Percentiles rank a stretch among this genome's conserved stretches.
These are phyloP conservation scores for Hedya salicella DNA, from an alignment of 2,888 invertebrate genomes.

Conservation along the genomic window DNA sequence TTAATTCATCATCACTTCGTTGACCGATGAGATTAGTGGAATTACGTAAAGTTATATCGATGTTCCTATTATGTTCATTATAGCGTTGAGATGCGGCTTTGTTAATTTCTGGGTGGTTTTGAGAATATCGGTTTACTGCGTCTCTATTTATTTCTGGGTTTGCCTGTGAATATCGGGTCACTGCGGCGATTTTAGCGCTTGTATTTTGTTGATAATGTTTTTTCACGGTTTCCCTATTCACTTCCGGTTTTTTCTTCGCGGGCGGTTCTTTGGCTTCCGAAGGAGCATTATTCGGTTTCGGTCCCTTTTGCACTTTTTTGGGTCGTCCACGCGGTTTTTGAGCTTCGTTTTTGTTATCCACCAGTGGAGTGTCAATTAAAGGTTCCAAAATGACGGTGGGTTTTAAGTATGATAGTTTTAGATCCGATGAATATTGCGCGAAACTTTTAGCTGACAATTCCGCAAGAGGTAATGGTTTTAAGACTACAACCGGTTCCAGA, in stretches of 20 bases:
- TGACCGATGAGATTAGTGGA: not conserved
- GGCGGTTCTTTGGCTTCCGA: not conserved
- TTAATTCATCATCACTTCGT: not conserved
- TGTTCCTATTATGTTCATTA: no score
- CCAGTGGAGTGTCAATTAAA: not conserved
- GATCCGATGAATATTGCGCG: not conserved
- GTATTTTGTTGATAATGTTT: not conserved
- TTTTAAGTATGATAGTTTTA: constrained; percentile 3
- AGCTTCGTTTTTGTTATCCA: not conserved
- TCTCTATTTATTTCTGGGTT: not conserved
- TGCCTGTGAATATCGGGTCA: not conserved
- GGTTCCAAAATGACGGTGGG: no score
- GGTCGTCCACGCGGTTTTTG: constrained; percentile 5
- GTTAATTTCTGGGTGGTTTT: not conserved
- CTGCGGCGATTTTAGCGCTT: not conserved
- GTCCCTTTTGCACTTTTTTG: constrained; percentile 2
- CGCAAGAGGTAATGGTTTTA: not conserved
- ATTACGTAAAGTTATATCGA: not conserved
- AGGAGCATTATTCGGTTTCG: not conserved
- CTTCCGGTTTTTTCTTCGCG: not conserved
- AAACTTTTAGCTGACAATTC: not conserved
- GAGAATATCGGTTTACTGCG: constrained; percentile 9
- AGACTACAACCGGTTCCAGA: not conserved
- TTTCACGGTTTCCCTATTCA: not conserved
- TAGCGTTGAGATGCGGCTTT: not conserved